Evolutionary conservation across 2,888 invertebrate species (phyloP).

Genomic region (Alviniconcha strummeri): DNA sequence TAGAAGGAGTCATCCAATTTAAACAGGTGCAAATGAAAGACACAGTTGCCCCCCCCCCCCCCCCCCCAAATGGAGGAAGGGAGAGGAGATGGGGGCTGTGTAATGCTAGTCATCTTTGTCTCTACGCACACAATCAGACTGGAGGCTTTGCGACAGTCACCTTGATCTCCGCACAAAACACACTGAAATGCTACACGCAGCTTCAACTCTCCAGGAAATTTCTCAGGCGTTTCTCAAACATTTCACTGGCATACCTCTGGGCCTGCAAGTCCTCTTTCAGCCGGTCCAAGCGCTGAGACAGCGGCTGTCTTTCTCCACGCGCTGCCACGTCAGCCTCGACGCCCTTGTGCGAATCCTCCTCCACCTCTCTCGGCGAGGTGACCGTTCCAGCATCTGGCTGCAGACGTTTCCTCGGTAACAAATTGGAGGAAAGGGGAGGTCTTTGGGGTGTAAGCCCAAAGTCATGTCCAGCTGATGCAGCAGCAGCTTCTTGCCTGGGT

Average conservation of each 20-base stretch:
- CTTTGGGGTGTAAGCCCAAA: neutral
- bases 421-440: neutral
- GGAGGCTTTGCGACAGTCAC: too few species aligned
- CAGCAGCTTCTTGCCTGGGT: neutral
- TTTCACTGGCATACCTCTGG: conserved; percentile 47
- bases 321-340: neutral
- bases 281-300: conserved; percentile 25
- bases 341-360: neutral
- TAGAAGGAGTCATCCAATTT: too few species aligned
- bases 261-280: conserved; percentile 46
- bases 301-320: neutral
- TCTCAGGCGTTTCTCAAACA: conserved; percentile 54
- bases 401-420: neutral
- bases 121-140: too few species aligned
- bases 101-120: neutral
- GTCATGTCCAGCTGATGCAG: too few species aligned
- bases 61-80: too few species aligned
- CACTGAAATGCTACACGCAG: neutral
- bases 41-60: too few species aligned
- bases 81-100: too few species aligned
- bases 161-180: neutral
- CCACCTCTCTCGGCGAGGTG: neutral
- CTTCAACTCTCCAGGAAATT: conserved; percentile 21
- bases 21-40: too few species aligned
- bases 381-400: neutral